Conservation (phyloP, 2,888 invertebrate genomes). For the Cosmopolites sordidus region DNA sequence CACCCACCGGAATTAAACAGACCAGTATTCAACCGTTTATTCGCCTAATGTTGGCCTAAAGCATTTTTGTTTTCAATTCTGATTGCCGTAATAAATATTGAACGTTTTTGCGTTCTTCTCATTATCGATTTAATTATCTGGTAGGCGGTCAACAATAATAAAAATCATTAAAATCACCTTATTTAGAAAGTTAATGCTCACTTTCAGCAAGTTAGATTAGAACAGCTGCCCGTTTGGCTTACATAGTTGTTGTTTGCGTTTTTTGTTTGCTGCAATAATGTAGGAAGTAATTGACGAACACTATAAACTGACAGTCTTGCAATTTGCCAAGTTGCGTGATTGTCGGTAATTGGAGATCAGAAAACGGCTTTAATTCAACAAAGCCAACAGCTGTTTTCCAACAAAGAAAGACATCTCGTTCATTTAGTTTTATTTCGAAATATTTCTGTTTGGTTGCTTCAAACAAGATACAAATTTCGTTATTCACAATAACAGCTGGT, state of each 20-base stretch:
- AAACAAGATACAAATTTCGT: too few species aligned
- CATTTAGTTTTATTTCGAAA: too few species aligned
- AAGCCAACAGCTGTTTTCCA: background rate
- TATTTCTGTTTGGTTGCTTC: too few species aligned
- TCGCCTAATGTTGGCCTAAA: too few species aligned
- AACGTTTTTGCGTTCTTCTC: too few species aligned
- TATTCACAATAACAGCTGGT: too few species aligned
- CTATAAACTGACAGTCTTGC: slow-evolving; percentile 6
- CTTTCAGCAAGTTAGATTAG: background rate
- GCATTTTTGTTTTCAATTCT: too few species aligned
- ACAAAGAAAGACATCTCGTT: background rate
- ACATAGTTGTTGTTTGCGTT: slow-evolving; percentile 1
- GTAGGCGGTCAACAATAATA: too few species aligned
- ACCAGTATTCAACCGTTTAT: too few species aligned
- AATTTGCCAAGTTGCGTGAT: slow-evolving; percentile 11
- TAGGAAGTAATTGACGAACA: slow-evolving; percentile 9
- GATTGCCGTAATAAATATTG: too few species aligned
- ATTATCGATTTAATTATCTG: too few species aligned
- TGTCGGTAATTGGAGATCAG: slow-evolving; percentile 6
- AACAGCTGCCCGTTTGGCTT: slow-evolving; percentile 1
- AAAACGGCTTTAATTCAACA: background rate
- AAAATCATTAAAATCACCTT: slow-evolving; percentile 3
- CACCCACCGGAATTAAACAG: too few species aligned
- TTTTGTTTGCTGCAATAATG: background rate
- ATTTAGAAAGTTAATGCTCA: slow-evolving; percentile 12